A percentile compares a stretch with the other conserved stretches of the same genome.
These are phyloP conservation scores for Penaeus monodon DNA, from an alignment of 2,888 invertebrate species.

Conservation along the genomic window DNA sequence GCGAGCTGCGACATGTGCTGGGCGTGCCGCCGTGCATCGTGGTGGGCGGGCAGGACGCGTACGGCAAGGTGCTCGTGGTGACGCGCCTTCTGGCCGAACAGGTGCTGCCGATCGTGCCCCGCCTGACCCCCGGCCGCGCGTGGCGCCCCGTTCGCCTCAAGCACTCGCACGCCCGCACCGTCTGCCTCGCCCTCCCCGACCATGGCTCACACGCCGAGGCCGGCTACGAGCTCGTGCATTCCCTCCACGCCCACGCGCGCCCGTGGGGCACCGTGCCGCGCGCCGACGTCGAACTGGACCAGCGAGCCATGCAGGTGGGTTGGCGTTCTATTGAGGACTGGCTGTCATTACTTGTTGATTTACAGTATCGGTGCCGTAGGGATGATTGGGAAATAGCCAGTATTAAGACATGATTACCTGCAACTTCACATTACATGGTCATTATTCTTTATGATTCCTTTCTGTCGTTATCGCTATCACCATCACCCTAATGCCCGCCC, in stretches of 20 bases:
- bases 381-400: not conserved
- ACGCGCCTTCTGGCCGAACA: slow-evolving; percentile 60
- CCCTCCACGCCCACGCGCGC: slow-evolving; percentile 50
- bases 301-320: slow-evolving; percentile 41
- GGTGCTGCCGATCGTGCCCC: slow-evolving; percentile 57
- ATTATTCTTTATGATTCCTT: not conserved
- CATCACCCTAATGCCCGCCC: not conserved
- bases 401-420: not conserved
- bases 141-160: slow-evolving; percentile 42
- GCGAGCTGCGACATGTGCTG: slow-evolving; percentile 49
- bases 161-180: slow-evolving; percentile 37
- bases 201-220: slow-evolving; percentile 15
- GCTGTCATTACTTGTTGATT: too few species aligned
- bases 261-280: slow-evolving; percentile 56
- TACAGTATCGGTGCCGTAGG: too few species aligned
- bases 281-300: slow-evolving; percentile 45
- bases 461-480: not conserved
- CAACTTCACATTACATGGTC: not conserved
- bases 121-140: slow-evolving; percentile 7
- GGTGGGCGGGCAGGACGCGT: slow-evolving; percentile 61
- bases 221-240: slow-evolving; percentile 40
- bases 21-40: slow-evolving; percentile 51
- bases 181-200: slow-evolving; percentile 36
- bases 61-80: slow-evolving; percentile 60
- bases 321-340: not conserved